A percentile compares a stretch with the other conserved stretches of the same genome.
Evolutionary conservation across 2,797 vertebrate species (phyloP).

Genomic region (Melanotaenia boesemani): DNA sequence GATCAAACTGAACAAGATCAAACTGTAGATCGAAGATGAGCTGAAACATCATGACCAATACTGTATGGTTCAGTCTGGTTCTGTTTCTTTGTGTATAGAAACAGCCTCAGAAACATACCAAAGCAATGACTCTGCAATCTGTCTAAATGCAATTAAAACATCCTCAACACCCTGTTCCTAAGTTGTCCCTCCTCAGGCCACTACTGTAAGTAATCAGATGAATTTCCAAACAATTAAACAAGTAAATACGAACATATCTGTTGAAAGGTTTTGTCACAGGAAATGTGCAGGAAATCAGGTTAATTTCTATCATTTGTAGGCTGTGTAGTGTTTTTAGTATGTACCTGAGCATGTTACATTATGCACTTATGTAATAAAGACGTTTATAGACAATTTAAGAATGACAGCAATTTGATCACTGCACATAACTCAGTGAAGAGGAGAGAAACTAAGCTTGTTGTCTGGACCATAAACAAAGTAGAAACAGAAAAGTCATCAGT

Average conservation of each 20-base stretch:
- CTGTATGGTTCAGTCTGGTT: not conserved
- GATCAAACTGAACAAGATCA: constrained; percentile 73
- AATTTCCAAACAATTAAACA: not conserved
- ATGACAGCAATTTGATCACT: not conserved
- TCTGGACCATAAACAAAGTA: not conserved
- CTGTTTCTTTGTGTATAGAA: not conserved
- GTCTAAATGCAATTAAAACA: too few species aligned
- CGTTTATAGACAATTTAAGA: not conserved
- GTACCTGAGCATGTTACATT: too few species aligned
- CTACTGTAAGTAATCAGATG: not conserved
- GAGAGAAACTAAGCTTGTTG: not conserved
- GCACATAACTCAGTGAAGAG: not conserved
- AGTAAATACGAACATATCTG: not conserved
- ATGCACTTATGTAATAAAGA: not conserved
- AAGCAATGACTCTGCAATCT: not conserved
- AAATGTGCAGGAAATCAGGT: not conserved
- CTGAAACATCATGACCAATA: too few species aligned
- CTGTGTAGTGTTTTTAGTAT: not conserved
- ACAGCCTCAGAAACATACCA: not conserved
- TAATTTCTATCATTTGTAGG: not conserved
- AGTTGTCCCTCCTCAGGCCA: not conserved
- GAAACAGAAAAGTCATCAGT: not conserved
- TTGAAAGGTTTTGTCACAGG: not conserved
- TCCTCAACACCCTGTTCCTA: not conserved
- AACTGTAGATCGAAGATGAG: constrained; percentile 25